phyloP scores from a whole-genome alignment of 64 coral and sea anemone genomes.

The Actinia equina region DNA sequence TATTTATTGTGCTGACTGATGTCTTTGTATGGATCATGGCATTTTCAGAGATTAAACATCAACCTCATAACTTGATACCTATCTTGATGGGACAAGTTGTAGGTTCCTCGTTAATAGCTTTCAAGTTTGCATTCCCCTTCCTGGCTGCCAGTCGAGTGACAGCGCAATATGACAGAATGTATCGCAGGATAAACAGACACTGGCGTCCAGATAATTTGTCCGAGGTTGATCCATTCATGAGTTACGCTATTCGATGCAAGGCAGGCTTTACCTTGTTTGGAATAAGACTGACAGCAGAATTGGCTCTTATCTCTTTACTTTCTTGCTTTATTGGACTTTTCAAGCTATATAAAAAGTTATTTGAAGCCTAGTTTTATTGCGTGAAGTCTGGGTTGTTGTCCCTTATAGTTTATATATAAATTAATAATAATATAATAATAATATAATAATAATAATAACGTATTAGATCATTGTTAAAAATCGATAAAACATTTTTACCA shows the following conservation, averaged over 20 bases:
- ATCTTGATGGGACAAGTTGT: constrained; percentile 10
- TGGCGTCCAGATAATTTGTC: neutral
- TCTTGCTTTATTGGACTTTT: constrained; percentile 36
- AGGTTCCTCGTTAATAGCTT: constrained; percentile 15
- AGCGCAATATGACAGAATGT: constrained; percentile 31
- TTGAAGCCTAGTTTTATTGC: neutral
- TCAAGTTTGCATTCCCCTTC: constrained; percentile 35
- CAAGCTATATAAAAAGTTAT: constrained; percentile 11
- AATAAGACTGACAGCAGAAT: neutral
- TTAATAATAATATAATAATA: no score
- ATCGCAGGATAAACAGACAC: constrained; percentile 10
- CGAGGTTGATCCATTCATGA: constrained; percentile 30
- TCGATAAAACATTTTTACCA: no score
- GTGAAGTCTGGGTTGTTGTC: no score
- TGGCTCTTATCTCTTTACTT: constrained; percentile 18
- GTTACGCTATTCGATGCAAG: constrained; percentile 11
- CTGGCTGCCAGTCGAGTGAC: constrained; percentile 22
- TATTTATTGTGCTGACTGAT: neutral
- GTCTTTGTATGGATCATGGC: neutral
- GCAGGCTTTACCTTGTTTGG: constrained; percentile 21
- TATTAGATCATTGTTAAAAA: no score
- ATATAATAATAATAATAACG: no score
- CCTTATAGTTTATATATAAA: no score
- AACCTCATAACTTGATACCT: neutral
- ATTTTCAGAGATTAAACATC: neutral